Conservation (phyloP, 2,888 invertebrate species). For the Pterobdella sp. region DNA sequence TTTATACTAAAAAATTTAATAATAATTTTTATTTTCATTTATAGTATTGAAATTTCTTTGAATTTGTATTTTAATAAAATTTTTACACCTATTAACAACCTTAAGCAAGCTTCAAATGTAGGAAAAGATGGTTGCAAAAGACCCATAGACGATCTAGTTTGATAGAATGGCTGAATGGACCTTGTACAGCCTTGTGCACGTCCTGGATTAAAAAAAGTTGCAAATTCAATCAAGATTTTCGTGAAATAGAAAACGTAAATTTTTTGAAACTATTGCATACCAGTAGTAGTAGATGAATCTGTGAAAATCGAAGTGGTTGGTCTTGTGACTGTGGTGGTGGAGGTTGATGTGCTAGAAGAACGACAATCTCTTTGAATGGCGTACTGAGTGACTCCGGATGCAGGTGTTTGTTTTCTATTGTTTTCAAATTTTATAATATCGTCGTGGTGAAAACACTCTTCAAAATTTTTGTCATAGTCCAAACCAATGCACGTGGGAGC, state of each 20-base stretch:
- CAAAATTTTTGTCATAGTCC: constrained; percentile 1
- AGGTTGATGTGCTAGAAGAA: background rate
- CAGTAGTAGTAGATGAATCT: background rate
- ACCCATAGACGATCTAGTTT: background rate
- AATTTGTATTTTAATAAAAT: background rate
- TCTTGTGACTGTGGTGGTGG: background rate
- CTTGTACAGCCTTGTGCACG: background rate
- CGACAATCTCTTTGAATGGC: background rate
- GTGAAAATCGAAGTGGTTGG: background rate
- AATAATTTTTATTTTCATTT: too few species aligned
- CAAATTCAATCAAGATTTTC: too few species aligned
- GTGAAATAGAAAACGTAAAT: too few species aligned
- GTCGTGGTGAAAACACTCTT: constrained; percentile 16
- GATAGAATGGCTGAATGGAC: background rate
- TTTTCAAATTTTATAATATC: background rate
- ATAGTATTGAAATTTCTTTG: too few species aligned
- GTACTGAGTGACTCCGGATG: constrained; percentile 15
- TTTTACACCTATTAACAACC: background rate
- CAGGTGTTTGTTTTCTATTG: background rate
- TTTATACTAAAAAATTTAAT: too few species aligned
- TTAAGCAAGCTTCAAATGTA: background rate
- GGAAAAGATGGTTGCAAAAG: background rate
- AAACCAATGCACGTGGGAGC: constrained; percentile 17
- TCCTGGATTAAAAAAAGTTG: background rate
- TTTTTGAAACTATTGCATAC: too few species aligned